These are phyloP conservation scores for Aegithalos caudatus DNA, from an alignment of 2,113 vertebrate genomes.

Conservation along the genomic window DNA sequence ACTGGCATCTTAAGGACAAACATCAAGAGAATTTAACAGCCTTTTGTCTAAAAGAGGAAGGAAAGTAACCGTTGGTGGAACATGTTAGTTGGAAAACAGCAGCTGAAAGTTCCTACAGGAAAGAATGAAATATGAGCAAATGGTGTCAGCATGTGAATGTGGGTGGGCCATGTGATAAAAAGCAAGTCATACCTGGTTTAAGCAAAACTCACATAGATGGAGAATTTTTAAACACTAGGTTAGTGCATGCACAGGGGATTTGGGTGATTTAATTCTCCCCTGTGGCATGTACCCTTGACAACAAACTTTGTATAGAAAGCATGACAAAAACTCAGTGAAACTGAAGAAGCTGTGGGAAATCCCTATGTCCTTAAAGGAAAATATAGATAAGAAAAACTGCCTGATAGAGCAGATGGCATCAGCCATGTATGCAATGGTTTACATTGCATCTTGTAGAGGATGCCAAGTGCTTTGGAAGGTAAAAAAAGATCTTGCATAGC, in stretches of 20 bases:
- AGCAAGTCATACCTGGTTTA: neutral
- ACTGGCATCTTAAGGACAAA: neutral
- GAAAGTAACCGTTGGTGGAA: neutral
- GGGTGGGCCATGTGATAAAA: neutral
- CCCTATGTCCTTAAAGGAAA: neutral
- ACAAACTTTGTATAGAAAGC: neutral
- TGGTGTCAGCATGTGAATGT: neutral
- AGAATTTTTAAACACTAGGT: neutral
- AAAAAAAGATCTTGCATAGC: neutral
- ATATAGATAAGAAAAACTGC: neutral
- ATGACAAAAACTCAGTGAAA: neutral
- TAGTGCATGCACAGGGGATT: neutral
- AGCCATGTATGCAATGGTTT: neutral
- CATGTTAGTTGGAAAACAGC: neutral
- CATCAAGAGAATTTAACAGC: neutral
- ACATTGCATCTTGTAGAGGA: neutral
- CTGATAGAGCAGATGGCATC: neutral
- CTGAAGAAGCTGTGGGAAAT: neutral
- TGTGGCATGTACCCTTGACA: neutral
- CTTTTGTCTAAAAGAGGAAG: neutral
- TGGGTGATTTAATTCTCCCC: neutral
- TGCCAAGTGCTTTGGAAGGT: neutral
- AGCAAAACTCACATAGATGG: neutral
- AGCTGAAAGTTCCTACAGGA: neutral
- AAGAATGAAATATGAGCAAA: neutral